Base-by-base conservation (phyloP, 1,140 invertebrate genomes). In the Leptinotarsa undecemlineata region DNA sequence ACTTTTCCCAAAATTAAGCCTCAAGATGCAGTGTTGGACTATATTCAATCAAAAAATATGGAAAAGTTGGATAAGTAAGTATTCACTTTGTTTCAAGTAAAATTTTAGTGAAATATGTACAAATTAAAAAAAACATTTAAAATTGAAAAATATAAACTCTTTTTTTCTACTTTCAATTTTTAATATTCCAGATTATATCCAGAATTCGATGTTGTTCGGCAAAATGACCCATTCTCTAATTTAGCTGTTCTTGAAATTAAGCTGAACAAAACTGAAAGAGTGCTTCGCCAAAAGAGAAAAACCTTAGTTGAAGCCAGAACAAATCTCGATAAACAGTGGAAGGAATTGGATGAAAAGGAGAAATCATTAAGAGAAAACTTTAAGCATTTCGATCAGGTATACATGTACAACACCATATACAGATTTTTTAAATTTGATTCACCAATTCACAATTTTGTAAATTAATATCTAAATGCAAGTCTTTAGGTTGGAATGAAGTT, bases 281-380 rank as follows among this genome's bases (percentile, higher is more conserved):
- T 73, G 33, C 69, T 80, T 19, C n/a, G 17, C 3, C 57, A 73
- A 4, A 74, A 71, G 26, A 47, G 75, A 66, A 68, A 33, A 48
- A 63, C 61, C 23, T n/a, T 61, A 4, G 42, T 63, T 2, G 64
- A 74, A 57, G 48, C 19, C n/a, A 42, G 71, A 48, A 57, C 67
- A 48, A 57, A 26, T 21, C 61, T 80, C 3, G 48, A 73, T 19
- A 17, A 60, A 21, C 71, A 75, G 57, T 80, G 77, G 75, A 69
- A 66, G 21, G 75, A 78, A 4, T 61, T 80, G 21, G 74, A 74
- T 42, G n/a, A 75, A 42, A 76, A 77, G n/a, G 79, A 80, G 51
- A 68, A 73, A 8, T 19, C 48, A 17, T 60, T 80, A 20, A 74
- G 71, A 48, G 64, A 73, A 6, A 78, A 76, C 60, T 80, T 80